Conservation (phyloP, 2,113 vertebrate genomes). For the Alligator sinensis region DNA sequence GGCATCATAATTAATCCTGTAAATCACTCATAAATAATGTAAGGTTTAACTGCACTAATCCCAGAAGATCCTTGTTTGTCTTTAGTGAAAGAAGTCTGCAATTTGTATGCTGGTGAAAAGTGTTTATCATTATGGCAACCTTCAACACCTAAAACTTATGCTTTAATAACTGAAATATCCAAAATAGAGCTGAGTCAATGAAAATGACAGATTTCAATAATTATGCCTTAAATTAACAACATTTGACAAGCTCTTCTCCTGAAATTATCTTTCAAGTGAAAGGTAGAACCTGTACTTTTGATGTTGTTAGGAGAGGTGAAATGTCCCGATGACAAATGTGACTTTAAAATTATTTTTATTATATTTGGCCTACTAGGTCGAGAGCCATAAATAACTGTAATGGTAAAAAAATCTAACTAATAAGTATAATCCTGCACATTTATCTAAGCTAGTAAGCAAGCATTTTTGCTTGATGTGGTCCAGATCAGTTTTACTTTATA, state of each 20-base stretch:
- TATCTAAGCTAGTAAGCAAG: background rate
- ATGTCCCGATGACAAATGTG: background rate
- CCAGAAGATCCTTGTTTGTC: background rate
- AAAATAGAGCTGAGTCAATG: background rate
- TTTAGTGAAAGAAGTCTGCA: background rate
- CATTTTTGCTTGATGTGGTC: background rate
- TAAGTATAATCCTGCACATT: background rate
- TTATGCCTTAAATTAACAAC: background rate
- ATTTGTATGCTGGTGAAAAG: background rate
- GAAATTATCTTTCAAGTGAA: rapidly evolving
- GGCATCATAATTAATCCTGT: background rate
- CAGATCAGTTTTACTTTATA: background rate
- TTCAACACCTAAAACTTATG: background rate
- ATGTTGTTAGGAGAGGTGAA: background rate
- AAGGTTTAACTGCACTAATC: background rate
- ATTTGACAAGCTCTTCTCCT: background rate
- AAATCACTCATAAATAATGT: background rate
- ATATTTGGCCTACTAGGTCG: background rate
- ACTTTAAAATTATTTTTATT: background rate
- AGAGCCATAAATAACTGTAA: background rate
- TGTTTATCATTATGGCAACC: background rate
- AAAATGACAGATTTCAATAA: background rate
- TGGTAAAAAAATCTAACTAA: conserved; percentile 2
- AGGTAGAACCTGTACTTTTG: background rate
- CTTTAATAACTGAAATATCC: background rate